Conservation (phyloP, 2,888 invertebrate species). For the Ochropacha duplaris region DNA sequence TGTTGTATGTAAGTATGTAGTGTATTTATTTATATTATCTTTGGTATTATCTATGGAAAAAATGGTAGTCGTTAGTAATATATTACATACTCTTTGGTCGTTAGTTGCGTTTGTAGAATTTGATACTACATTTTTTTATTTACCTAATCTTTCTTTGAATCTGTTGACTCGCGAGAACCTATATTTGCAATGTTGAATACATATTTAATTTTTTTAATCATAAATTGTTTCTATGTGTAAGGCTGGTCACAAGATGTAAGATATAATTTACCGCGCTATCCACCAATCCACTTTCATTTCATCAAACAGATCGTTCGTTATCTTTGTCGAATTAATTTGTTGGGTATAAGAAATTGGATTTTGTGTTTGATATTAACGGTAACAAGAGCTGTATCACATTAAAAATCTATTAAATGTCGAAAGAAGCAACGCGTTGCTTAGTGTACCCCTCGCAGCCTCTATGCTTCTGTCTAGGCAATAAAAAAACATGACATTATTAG, state of each 20-base stretch:
- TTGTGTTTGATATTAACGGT: too few species aligned
- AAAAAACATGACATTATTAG: too few species aligned
- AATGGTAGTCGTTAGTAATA: slow-evolving; percentile 47
- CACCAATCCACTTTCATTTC: slow-evolving; percentile 46
- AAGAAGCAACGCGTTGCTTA: not conserved
- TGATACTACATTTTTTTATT: too few species aligned
- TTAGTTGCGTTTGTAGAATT: too few species aligned
- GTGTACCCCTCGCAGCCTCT: not conserved
- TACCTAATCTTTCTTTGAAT: slow-evolving; percentile 8
- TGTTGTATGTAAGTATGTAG: too few species aligned
- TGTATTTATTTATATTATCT: too few species aligned
- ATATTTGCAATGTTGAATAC: slow-evolving; percentile 12
- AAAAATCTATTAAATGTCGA: not conserved
- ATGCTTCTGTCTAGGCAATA: too few species aligned
- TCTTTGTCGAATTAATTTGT: slow-evolving; percentile 24
- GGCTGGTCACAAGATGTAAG: slow-evolving; percentile 14
- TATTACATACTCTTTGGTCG: slow-evolving; percentile 7
- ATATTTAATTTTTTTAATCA: slow-evolving; percentile 15
- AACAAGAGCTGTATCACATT: not conserved
- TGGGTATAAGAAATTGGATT: not conserved
- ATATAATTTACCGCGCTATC: slow-evolving; percentile 57
- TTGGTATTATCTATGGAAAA: too few species aligned
- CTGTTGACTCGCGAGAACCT: too few species aligned
- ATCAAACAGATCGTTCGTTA: too few species aligned
- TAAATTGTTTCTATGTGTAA: slow-evolving; percentile 12